phyloP scores from a whole-genome alignment of 2,113 vertebrate genomes.

The Gorsachius goisagi region DNA sequence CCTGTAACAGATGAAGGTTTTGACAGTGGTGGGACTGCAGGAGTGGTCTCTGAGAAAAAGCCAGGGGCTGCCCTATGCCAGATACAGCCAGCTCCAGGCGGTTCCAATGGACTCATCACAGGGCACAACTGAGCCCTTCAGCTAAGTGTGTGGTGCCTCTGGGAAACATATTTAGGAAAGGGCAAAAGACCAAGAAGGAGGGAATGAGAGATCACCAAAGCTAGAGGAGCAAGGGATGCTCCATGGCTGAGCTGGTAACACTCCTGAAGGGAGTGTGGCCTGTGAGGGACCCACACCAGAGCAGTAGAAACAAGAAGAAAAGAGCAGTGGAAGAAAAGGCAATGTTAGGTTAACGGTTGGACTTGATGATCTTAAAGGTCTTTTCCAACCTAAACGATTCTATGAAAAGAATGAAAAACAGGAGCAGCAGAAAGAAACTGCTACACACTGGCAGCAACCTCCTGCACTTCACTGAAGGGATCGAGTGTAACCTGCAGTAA shows the following conservation, averaged over 20 bases:
- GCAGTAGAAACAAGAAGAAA: background rate
- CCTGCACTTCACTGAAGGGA: background rate
- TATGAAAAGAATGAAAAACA: background rate
- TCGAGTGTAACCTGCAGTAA: background rate
- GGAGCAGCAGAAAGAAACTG: background rate
- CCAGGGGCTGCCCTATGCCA: background rate
- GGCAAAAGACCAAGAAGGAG: background rate
- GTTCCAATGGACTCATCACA: background rate
- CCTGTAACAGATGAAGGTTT: background rate
- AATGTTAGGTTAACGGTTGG: too few species aligned
- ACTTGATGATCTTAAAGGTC: too few species aligned
- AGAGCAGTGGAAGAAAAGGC: background rate
- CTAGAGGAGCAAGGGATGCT: rapidly evolving
- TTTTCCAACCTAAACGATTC: too few species aligned
- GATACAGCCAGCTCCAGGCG: background rate
- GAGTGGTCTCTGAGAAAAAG: background rate
- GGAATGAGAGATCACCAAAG: background rate
- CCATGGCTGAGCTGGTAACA: background rate
- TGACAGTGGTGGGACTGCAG: background rate
- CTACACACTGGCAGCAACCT: background rate
- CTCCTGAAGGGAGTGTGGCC: rapidly evolving
- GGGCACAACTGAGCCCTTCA: background rate
- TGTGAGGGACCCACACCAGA: background rate
- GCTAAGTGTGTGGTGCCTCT: background rate
- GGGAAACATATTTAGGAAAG: background rate